Conservation (phyloP, 2,797 vertebrate species). For the Enteromius thamalakanensis region DNA sequence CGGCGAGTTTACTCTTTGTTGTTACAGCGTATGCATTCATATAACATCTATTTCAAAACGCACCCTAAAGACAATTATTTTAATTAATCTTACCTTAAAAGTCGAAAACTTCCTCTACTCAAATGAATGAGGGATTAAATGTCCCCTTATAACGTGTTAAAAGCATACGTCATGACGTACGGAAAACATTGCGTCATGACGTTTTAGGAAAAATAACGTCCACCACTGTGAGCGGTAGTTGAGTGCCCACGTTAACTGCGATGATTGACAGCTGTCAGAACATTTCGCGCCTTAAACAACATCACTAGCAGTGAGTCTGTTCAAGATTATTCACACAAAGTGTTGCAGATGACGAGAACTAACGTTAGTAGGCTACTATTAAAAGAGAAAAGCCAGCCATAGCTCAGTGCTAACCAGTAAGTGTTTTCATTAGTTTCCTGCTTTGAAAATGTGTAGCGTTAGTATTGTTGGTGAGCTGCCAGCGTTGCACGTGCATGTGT, state of each 20-base stretch:
- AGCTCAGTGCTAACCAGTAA: conserved; percentile 36
- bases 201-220: not conserved
- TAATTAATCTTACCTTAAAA: not conserved
- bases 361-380: not conserved
- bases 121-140: conserved; percentile 3
- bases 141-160: not conserved
- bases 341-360: conserved; percentile 3
- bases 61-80: not conserved
- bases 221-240: not conserved
- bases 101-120: not conserved
- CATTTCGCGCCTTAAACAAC: too few species aligned
- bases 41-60: not conserved
- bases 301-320: not conserved
- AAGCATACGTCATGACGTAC: not conserved
- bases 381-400: not conserved
- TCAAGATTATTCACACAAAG: not conserved
- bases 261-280: conserved; percentile 24
- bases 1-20: not conserved
- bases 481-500: not conserved
- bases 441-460: not conserved
- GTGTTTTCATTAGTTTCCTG: conserved; percentile 23
- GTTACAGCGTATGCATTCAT: not conserved
- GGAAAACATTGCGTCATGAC: conserved; percentile 11
- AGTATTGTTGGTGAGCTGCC: not conserved
- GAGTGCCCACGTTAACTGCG: not conserved